Base-by-base conservation (phyloP, 2,888 invertebrate species). In the Oxytorus armatus region DNA sequence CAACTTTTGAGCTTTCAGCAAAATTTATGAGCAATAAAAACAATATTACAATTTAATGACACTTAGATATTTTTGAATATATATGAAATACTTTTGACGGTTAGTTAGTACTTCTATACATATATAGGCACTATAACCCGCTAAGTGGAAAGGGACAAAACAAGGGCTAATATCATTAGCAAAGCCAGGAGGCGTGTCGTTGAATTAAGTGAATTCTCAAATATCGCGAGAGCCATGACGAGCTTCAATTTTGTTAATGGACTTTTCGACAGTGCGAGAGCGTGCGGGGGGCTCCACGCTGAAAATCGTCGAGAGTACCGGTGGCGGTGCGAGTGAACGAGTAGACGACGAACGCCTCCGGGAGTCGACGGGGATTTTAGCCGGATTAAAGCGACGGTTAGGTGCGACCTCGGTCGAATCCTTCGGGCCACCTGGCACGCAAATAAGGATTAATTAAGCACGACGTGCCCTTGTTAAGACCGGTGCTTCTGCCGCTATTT, bases 241-340 rank as follows among this genome's bases (percentile, higher is more conserved):
- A 79, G 82, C 83, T 83, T 86, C 86, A 87, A 88, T 87, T 85
- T 82, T 68, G 85, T 84, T 87, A 87, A 88, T 86, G 88, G 87
- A 85, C 82, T 84, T 81, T 84, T 83, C 81, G 84, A 81, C 81
- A 78, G 47, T 42, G 51, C 23, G 47, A 65, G 55, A 39, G 63
- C 25, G 69, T 25, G 55, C 36, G 29, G 36, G 44, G 29, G 36
- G 44, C 42, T 18, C 47, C 21, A 10, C 11, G 61, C 49, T 69
- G 23, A 51, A 66, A 73, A 66, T 76, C 61, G 55, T 73, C 49
- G 68, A 39, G 74, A 57, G 8, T 39, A 23, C 25, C 25, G 33
- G 18, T 25, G 42, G 36, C 25, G 23, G n/a, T 25, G 39, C 14
- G 39, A 39, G 59, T 10, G 57, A 49, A 42, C 29, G 72, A 18